A percentile compares a stretch with the other conserved stretches of the same genome.
These are phyloP conservation scores for Mesitornis unicolor DNA, from an alignment of 2,113 vertebrate genomes.

Conservation along the genomic window DNA sequence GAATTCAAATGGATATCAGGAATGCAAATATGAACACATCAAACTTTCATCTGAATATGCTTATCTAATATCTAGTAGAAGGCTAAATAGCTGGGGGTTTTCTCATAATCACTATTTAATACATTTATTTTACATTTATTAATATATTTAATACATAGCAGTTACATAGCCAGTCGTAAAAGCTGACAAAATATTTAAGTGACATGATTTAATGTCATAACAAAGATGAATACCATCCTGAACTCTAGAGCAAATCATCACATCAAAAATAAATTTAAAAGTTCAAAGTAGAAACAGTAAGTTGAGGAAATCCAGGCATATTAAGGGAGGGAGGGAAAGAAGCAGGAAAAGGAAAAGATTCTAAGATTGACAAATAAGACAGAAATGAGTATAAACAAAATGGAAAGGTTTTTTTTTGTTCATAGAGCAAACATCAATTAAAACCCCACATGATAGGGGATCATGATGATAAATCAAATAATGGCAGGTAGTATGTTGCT, in stretches of 20 bases:
- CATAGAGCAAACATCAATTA: too few species aligned
- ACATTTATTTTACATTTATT: too few species aligned
- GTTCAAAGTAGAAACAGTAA: background rate
- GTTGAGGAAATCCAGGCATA: background rate
- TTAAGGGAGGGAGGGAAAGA: accelerated
- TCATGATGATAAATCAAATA: background rate
- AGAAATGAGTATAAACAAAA: background rate
- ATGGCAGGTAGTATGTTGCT: background rate
- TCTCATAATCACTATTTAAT: too few species aligned
- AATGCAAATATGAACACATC: background rate
- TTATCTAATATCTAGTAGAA: background rate
- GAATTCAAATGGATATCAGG: background rate
- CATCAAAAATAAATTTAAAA: background rate
- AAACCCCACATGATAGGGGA: background rate
- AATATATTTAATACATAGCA: too few species aligned
- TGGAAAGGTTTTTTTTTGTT: too few species aligned
- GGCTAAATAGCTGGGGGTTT: accelerated
- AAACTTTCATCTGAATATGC: background rate
- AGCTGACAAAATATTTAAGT: background rate
- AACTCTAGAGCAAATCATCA: background rate
- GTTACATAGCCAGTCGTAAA: background rate
- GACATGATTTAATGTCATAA: background rate
- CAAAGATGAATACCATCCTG: background rate
- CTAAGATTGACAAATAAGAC: background rate
- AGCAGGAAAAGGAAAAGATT: background rate